Percentiles rank a stretch among this genome's conserved stretches.
Conservation (phyloP, 2,888 invertebrate species). For the Drosophila kanekoi region DNA sequence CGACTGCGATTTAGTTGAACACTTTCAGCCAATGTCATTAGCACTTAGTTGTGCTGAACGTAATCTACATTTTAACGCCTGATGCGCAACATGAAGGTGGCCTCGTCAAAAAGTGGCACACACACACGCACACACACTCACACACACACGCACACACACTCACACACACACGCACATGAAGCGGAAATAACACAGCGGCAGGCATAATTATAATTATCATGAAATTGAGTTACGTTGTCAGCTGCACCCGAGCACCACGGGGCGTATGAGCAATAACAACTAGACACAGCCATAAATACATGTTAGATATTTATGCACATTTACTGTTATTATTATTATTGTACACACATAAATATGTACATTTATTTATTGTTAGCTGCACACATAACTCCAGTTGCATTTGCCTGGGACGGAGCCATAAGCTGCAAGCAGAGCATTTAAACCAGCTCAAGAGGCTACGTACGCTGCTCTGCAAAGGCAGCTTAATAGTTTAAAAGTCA, state of each 20-base stretch:
- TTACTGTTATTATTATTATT: constrained; percentile 18
- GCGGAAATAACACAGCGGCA: constrained; percentile 56
- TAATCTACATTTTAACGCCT: constrained; percentile 55
- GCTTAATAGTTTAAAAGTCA: constrained; percentile 8
- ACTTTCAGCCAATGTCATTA: constrained; percentile 60
- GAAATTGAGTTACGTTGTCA: constrained; percentile 74
- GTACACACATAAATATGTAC: background rate
- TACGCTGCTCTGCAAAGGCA: background rate
- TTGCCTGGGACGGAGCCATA: background rate
- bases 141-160: constrained; percentile 5
- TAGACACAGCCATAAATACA: constrained; percentile 16
- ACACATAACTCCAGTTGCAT: constrained; percentile 32
- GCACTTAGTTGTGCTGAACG: constrained; percentile 16
- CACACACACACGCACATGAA: constrained; percentile 7
- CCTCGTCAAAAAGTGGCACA: constrained; percentile 37
- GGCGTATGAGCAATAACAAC: constrained; percentile 53
- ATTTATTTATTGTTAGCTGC: constrained; percentile 9
- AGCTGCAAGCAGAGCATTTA: constrained; percentile 7
- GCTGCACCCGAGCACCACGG: constrained; percentile 43
- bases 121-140: constrained; percentile 22
- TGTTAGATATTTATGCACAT: constrained; percentile 21
- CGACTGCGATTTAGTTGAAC: no score
- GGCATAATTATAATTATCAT: constrained; percentile 75
- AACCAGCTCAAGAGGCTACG: background rate
- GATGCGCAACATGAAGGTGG: constrained; percentile 48